Conservation (phyloP, 2,888 invertebrate species). For the Doris montereyensis region DNA sequence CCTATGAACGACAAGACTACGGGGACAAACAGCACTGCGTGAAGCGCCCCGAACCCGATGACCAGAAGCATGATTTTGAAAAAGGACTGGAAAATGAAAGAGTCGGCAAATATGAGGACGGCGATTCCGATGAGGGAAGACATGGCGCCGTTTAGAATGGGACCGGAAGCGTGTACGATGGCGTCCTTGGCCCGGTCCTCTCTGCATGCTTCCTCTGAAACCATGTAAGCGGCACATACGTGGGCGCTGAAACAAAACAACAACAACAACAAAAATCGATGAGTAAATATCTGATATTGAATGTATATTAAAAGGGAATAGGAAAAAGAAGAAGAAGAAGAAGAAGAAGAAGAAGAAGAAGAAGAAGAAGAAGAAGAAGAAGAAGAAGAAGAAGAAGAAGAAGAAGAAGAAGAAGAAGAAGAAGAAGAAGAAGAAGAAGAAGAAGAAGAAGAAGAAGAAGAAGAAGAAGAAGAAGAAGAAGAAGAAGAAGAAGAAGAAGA, state of each 20-base stretch:
- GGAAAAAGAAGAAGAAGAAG: no score
- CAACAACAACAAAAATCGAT: no score
- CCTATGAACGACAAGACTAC: constrained; percentile 52
- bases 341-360: background rate
- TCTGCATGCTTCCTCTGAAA: constrained; percentile 40
- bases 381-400: constrained; percentile 1
- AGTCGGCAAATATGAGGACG: constrained; percentile 50
- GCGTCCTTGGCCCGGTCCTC: constrained; percentile 46
- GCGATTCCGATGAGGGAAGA: constrained; percentile 56
- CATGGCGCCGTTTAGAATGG: constrained; percentile 57
- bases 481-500: background rate
- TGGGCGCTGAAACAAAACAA: constrained; percentile 47
- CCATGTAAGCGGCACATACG: constrained; percentile 57
- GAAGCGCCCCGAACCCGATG: constrained; percentile 51
- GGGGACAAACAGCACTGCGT: constrained; percentile 55
- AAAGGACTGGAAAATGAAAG: constrained; percentile 57
- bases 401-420: constrained; percentile 1
- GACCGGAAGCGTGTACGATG: constrained; percentile 50
- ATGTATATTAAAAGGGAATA: no score
- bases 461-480: background rate
- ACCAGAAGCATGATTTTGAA: constrained; percentile 58
- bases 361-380: background rate
- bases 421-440: background rate
- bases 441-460: background rate
- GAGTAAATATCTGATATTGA: no score